Evolutionary conservation across 2,113 vertebrate species (phyloP), one percentile per base, ranked within the genome.

Genomic region (Psittacula cyanocephala): DNA sequence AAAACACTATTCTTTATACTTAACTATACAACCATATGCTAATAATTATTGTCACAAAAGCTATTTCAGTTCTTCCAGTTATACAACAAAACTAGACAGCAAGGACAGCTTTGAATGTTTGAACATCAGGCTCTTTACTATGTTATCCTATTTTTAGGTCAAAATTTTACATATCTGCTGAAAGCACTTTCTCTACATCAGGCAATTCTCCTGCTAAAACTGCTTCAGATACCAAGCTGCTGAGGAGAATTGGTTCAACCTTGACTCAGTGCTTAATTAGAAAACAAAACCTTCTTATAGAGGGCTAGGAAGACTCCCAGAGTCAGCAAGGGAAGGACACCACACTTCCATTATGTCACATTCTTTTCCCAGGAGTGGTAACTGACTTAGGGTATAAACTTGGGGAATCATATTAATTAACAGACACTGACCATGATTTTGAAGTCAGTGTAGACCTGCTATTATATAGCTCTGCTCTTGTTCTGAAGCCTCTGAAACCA

Each of bases 21-120:
- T 79, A 81, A 95, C 15, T 80, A 28, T 79, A 60, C 67, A 83
- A 81, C 43, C 82, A 64, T 88, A 83, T 68, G 93, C 52, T 95
- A 90, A 55, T 65, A 94, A 95, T 96, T 94, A 93, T 65, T 5
- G 2, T 37, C 82, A 93, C 41, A 81, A 95, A 91, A 96, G 47
- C 52, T 93, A 49, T 76, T 95, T 69, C 44, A 93, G 33, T 83
- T 92, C 52, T 90, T 72, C 80, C 90, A 91, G 86, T 88, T 81
- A 85, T 46, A 81, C 47, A 96, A 86, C 55, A 41, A 85, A 70
- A 70, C 62, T 29, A 95, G 83, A 91, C 86, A 95, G 93, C 44
- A 95, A 72, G 50, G 47, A 92, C n/a, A 88, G 52, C 70, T 90
- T 75, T 87, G 82, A 95, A 84, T 47, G 10, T 53, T 63, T 68